phyloP scores from a whole-genome alignment of 2,113 vertebrate species.

The Oreochromis aureus region DNA sequence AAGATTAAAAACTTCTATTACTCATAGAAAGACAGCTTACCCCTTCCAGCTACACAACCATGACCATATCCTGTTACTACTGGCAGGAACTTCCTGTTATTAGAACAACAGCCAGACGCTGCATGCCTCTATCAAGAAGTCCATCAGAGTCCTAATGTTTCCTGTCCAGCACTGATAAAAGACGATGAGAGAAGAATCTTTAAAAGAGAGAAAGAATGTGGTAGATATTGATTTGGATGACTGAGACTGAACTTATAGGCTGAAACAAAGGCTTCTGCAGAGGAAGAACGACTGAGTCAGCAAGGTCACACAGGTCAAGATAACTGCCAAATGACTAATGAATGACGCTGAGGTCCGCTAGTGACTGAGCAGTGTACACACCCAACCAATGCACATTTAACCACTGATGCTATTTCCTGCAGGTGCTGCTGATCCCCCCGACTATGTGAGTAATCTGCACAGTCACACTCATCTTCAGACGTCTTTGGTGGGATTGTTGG shows the following conservation, averaged over 20 bases:
- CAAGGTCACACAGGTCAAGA: background rate
- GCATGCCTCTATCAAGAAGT: background rate
- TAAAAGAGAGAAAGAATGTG: background rate
- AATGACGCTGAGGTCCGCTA: background rate
- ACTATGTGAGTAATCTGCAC: slow-evolving; percentile 50
- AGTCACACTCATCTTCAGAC: background rate
- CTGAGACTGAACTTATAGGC: background rate
- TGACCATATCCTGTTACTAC: slow-evolving; percentile 39
- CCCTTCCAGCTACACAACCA: background rate
- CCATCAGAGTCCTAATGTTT: slow-evolving; percentile 4
- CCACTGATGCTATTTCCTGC: background rate
- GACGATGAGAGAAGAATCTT: background rate
- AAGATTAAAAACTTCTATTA: background rate
- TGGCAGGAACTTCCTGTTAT: slow-evolving; percentile 60
- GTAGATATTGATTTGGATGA: background rate
- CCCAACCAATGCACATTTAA: background rate
- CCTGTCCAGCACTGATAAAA: slow-evolving; percentile 1
- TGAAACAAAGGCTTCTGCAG: background rate
- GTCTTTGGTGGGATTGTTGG: background rate
- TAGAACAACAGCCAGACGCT: slow-evolving; percentile 7
- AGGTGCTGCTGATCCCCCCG: slow-evolving; percentile 42
- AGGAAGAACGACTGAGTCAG: slow-evolving; percentile 2
- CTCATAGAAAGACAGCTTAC: background rate
- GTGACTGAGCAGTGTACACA: background rate
- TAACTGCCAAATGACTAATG: background rate